A percentile compares a stretch with the other conserved stretches of the same genome.
Evolutionary conservation across 2,888 invertebrate genomes (phyloP).

Genomic region (Clitarchus hookeri): DNA sequence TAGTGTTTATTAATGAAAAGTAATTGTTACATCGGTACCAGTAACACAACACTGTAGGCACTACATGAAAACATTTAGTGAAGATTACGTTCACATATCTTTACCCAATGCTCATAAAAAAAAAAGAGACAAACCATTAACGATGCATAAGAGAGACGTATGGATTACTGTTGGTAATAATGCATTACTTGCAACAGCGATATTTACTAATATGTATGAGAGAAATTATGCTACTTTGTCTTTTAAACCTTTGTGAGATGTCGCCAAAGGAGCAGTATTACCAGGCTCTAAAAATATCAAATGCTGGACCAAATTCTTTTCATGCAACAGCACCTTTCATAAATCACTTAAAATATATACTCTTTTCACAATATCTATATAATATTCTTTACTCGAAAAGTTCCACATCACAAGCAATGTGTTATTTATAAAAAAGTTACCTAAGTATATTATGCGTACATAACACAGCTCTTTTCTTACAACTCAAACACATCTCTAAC

Average conservation of each 20-base stretch:
- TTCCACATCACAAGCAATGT: constrained; percentile 31
- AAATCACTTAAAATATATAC: constrained; percentile 43
- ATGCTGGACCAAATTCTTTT: constrained; percentile 16
- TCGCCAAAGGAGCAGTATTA: not conserved
- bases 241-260: not conserved
- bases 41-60: constrained; percentile 33
- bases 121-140: constrained; percentile 37
- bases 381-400: constrained; percentile 31
- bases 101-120: constrained; percentile 28
- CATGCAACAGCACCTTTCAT: constrained; percentile 40
- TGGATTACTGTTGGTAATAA: not conserved
- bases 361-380: constrained; percentile 38
- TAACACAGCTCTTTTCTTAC: constrained; percentile 35
- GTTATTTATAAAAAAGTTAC: constrained; percentile 36
- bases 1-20: not conserved
- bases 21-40: not conserved
- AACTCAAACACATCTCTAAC: not conserved
- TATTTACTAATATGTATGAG: constrained; percentile 1
- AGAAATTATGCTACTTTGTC: not conserved
- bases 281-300: constrained; percentile 15
- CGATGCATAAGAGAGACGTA: constrained; percentile 31
- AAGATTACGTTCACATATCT: constrained; percentile 30
- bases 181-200: not conserved
- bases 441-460: constrained; percentile 31
- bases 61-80: constrained; percentile 31